Conservation (phyloP, 64 coral and sea anemone genomes). For the Montipora foliosa region DNA sequence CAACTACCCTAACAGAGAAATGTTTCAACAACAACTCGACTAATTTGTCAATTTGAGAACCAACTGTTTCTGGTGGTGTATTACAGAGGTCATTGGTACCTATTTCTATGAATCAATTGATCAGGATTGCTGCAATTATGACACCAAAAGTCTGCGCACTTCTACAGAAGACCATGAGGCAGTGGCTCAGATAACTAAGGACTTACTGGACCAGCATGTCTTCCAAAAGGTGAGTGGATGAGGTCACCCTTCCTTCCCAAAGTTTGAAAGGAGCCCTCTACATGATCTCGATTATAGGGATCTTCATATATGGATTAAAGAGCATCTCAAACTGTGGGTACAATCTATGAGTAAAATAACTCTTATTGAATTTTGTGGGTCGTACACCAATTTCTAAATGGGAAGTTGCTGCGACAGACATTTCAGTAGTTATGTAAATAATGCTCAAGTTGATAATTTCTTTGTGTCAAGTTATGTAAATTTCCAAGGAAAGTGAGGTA, state of each 20-base stretch:
- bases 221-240: not conserved
- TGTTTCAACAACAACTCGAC: too few species aligned
- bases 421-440: not conserved
- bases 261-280: slow-evolving; percentile 6
- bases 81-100: too few species aligned
- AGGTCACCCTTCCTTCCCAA: slow-evolving; percentile 12
- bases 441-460: not conserved
- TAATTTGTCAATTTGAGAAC: too few species aligned
- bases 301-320: slow-evolving; percentile 2
- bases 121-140: not conserved
- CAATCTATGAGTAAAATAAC: not conserved
- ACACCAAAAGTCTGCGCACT: not conserved
- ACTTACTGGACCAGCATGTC: not conserved
- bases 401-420: not conserved
- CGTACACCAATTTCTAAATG: not conserved
- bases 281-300: slow-evolving; percentile 14
- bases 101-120: not conserved
- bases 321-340: slow-evolving; percentile 1
- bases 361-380: not conserved
- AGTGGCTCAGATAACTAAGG: not conserved
- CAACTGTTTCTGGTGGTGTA: too few species aligned
- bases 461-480: not conserved
- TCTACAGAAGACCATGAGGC: not conserved
- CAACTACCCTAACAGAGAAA: too few species aligned
- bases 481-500: not conserved